Evolutionary conservation across 2,113 vertebrate genomes (phyloP).

Genomic region (Xiphophorus hellerii): DNA sequence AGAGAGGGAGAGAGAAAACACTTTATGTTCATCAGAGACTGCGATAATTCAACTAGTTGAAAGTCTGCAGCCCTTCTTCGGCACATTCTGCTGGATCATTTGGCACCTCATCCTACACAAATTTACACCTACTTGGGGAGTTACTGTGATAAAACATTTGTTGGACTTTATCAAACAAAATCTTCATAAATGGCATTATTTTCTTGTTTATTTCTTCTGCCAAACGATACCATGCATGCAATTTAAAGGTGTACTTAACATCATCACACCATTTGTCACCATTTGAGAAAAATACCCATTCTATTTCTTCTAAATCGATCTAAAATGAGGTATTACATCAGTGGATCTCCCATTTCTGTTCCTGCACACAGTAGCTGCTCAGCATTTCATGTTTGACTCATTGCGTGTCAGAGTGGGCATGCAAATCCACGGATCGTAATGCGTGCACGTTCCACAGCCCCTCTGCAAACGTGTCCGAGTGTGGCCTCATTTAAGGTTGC

Average conservation of each 20-base stretch:
- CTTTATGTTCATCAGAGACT: slow-evolving; percentile 69
- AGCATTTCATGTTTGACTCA: slow-evolving; percentile 41
- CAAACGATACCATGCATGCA: not conserved
- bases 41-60: slow-evolving; percentile 54
- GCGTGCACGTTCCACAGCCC: slow-evolving; percentile 57
- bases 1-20: slow-evolving; percentile 19
- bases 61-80: slow-evolving; percentile 37
- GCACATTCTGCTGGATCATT: slow-evolving; percentile 16
- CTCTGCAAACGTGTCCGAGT: slow-evolving; percentile 66
- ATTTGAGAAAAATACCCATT: not conserved
- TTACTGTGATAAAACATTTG: slow-evolving; percentile 14
- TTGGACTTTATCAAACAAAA: slow-evolving; percentile 13
- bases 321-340: not conserved
- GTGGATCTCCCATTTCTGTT: not conserved
- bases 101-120: slow-evolving; percentile 29
- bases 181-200: not conserved
- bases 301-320: not conserved
- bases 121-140: slow-evolving; percentile 9
- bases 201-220: not conserved
- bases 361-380: not conserved
- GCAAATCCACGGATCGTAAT: slow-evolving; percentile 61
- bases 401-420: slow-evolving; percentile 55
- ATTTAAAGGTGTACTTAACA: not conserved
- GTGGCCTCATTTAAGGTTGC: slow-evolving; percentile 78
- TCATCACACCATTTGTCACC: not conserved